Base-by-base conservation (phyloP, 92 coral and sea anemone genomes). In the Meandrina meandrites region DNA sequence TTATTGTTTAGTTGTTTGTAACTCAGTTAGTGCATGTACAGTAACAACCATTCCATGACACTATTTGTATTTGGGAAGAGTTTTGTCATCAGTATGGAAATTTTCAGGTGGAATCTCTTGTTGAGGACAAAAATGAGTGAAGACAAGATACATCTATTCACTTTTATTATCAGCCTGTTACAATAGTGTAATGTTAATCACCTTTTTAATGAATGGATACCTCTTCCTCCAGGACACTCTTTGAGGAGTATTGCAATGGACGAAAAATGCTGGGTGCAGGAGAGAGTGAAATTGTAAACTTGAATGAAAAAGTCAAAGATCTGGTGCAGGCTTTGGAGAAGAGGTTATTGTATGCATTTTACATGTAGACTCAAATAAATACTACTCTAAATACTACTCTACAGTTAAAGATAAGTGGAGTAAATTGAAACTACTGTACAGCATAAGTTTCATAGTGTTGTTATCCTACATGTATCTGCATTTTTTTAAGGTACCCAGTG, bases 401-500 rank as follows among this genome's bases (percentile, higher is more conserved):
- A 18, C 22, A 54, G 19, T 15, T 14, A 18, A 1, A 54, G 53
- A 0, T 40, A 54, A 54, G 3, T 54, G 60, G 60, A 75, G 79
- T 72, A 12, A 72, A 34, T 34, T 72, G 0, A 71, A 31, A 45
- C 48, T 3, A n/a, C n/a, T n/a, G n/a, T n/a, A 40, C 45, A 40
- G 45, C 45, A 40, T 40, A 40, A 40, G 2, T 40, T 53, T 1
- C 19, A 53, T 71, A 34, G 18, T 35, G 21, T 31, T 14, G 12
- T 42, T 36, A 75, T 22, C 40, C 30, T 40, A 66, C n/a, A n/a
- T n/a, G n/a, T n/a, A 66, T 66, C 16, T 66, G 35, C 18, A 66
- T n/a, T 69, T 28, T 30, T 84, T 5, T 71, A 81, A 97, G 99
- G 87, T 95, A 96, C 80, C 98, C 98, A 30, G 40, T 40, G 47